Base-by-base conservation (phyloP, 1,140 invertebrate genomes). In the Sycophaga agraensis region DNA sequence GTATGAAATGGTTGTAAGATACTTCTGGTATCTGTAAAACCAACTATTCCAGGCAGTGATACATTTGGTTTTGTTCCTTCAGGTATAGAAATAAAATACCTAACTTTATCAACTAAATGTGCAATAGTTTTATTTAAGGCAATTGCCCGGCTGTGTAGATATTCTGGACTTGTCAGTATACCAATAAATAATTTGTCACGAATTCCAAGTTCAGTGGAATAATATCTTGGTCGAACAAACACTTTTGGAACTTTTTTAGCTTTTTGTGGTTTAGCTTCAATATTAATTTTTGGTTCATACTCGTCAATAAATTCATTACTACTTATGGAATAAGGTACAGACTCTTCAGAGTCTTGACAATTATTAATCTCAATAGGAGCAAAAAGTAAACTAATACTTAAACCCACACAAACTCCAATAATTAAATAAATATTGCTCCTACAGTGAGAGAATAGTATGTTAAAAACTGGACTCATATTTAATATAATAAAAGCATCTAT, bases 181-280 rank as follows among this genome's bases (percentile, higher is more conserved):
- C 89, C 93, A 17, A 94, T 87, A 69, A 97, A 91, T n/a, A 96
- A 73, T 73, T 93, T 94, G 31, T 94, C 91, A 45, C 89, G 84
- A 46, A 98, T 95, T 2, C 92, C 93, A 31, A 98, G 83, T 79
- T 97, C 94, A 0, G 93, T 94, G 12, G 91, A 93, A 76, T 94
- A 96, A 82, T 95, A 97, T 28, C 94, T 83, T 1, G 94, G 94
- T 6, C 95, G 84, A 31, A 90, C 79, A 51, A 92, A 73, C 0
- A 70, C 68, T 68, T 83, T 82, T n/a, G 80, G 77, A 19, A 73
- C 68, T 66, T 83, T 84, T 63, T 80, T 76, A 6, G 81, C 76
- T 31, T 76, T 75, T 45, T 80, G 77, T 9, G 84, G 83, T 66
- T 85, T 85, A 26, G 70, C 79, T 12, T 83, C 79, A 4, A 84